Evolutionary conservation across 1,140 invertebrate species (phyloP), one percentile per base, ranked within the genome.

Genomic region (Penaeus chinensis): DNA sequence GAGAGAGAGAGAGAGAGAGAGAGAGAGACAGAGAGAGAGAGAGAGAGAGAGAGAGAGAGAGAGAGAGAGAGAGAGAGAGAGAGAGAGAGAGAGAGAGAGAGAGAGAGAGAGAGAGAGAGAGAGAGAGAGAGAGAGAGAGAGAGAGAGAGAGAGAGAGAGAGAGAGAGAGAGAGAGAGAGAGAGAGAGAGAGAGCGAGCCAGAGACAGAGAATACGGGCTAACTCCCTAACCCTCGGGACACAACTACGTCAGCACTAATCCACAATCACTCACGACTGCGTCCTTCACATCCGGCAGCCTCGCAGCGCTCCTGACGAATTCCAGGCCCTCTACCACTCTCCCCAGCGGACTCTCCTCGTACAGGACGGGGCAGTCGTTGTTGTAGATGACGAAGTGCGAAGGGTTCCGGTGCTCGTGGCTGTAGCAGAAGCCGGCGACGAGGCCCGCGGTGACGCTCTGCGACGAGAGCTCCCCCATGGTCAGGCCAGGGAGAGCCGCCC

Each of bases 391-490:
- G 71, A 87, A 87, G 62, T 87, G 86, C 65, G 81, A 60, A 0
- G 86, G 86, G 24, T 83, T 77, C 22, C 32, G 84, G 77, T 86
- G 81, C 18, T 82, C 80, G 71, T 87, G 61, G 3, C 80, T 42
- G 61, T 87, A 87, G 37, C 80, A 87, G 81, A 77, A 87, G 7
- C 86, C 71, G n/a, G 80, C 86, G n/a, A 87, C 86, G 19, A 87
- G 80, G 27, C 86, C 86, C 0, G 86, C 86, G 16, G 71, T 83
- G 13, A 87, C 86, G 7, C 65, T 62, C 54, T 87, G 69, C 13
- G 80, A 61, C 19, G 22, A 54, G 60, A 87, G 69, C 8, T 76
- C 66, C 2, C 86, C 86, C 86, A 82, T 82, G 0, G 69, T 83
- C 13, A 87, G 74, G 19, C 86, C 86, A 10, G 80, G 80, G n/a